Evolutionary conservation across 2,113 vertebrate genomes (phyloP), one percentile per base, ranked within the genome.

Genomic region (Pachypanchax playfairii): DNA sequence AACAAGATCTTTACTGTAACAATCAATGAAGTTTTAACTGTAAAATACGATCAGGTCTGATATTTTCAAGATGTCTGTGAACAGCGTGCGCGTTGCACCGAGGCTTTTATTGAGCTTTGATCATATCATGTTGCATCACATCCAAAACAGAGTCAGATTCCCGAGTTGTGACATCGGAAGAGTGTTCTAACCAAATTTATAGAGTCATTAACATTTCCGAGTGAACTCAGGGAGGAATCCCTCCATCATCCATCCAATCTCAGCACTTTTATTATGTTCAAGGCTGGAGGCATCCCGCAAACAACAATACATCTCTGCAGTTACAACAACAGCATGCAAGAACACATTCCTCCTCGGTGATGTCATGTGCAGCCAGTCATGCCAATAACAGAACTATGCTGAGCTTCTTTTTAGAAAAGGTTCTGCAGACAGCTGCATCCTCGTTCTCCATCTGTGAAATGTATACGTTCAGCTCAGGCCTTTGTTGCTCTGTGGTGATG

Each of bases 361-460:
- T 79, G 81, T 83, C 80, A 88, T 73, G 38, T 3, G 20, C 31
- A 47, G 36, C 14, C 58, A 56, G 69, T 74, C 71, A 52, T 52
- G 63, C 71, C 67, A 60, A 50, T 65, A 61, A 68, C 65, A 39
- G 26, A 75, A 65, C 63, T 71, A 36, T 50, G 49, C 41, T 0
- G 31, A 38, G 60, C 43, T 33, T 71, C 66, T 56, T 55, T 24
- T 73, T 36, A 75, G 64, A 78, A 73, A 73, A 36, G 38, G 44
- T 58, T 5, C 24, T 1, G 49, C 28, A 5, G 49, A 69, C 83
- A 85, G 79, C 86, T 86, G 82, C 77, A 42, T 68, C n/a, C 13
- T 26, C 54, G 9, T 54, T 43, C 63, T 75, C 79, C 77, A 79
- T 85, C 79, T 81, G 79, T 70, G 79, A 86, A 71, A 60, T 66